Base-by-base conservation (phyloP, 2,888 invertebrate genomes). In the Aplocera efformata region DNA sequence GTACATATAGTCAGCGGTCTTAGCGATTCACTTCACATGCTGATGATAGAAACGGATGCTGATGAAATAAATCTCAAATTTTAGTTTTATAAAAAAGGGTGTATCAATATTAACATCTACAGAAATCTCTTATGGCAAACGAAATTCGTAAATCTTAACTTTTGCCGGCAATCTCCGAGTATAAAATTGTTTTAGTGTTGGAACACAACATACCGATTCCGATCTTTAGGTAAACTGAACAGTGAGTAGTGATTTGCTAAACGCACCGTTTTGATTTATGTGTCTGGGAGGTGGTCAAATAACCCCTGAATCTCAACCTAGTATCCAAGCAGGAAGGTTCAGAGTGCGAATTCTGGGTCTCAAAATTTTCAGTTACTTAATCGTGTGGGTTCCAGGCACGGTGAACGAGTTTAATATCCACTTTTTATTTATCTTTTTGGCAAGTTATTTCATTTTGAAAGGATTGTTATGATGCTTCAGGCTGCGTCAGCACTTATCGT, bases 121-220 rank as follows among this genome's bases (percentile, higher is more conserved):
- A 53, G 45, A 3, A 52, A 50, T 10, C 29, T 47, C 52, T 53
- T 40, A 53, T 56, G 60, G 67, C 57, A 56, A 61, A 62, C 64
- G 56, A 61, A 60, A 64, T 70, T 56, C 63, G 74, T 84, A 84
- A 81, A 84, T 85, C 75, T 79, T 65, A 78, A 78, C 76, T 81
- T 82, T 76, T 69, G 73, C 63, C 68, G 65, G 68, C 67, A 72
- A 77, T 77, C 66, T 75, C 66, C 59, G 58, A 58, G 67, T 74
- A 75, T 73, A 72, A 76, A 74, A 80, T 79, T 75, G 75, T 80
- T 80, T 78, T 67, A 70, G 67, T 66, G 64, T 67, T 60, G 60
- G 48, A 63, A 56, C 61, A 65, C 67, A 67, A 60, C 59, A 70
- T 65, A 72, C 70, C 63, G 72, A 79, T 71, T 71, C 67, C 61